Base-by-base conservation (phyloP, 2,888 invertebrate genomes). In the Rhodophaea formosa region DNA sequence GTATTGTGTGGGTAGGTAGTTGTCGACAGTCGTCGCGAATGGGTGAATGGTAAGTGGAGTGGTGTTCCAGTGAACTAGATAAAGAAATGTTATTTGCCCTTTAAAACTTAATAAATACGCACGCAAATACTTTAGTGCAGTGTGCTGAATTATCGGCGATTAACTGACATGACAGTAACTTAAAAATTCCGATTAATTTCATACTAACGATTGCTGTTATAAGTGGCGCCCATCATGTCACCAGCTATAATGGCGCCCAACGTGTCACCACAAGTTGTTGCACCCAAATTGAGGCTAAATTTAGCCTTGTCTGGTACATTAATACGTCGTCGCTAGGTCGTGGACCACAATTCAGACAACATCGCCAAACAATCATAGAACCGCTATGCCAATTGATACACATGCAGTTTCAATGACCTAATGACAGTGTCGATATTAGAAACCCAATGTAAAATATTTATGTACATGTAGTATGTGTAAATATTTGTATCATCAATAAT, bases 361-460 rank as follows among this genome's bases (percentile, higher is more conserved):
- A 64, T 68, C 51, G 69, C 59, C 65, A 54, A 47, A 67, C 60
- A 56, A 65, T 69, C 60, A 69, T 65, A 67, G 63, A 70, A 78
- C 75, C 75, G 76, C 72, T 74, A 75, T 76, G 77, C 78, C 79
- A 80, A 79, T 77, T 64, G 56, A 56, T 71, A 60, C 62, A 71
- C 70, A 76, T 72, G 75, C 77, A 75, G 71, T 75, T 72, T 64
- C 69, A 70, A 69, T 62, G 64, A 69, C 67, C 58, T 56, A 57
- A 42, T 39, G 12, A 39, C 39, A 39, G 43, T 45, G 32, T 16
- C 10, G 1, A 14, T 45, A 45, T 32, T 32, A 35, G 16, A 16
- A 45, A 16, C 15, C 45, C 17, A 55, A 17, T 45, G 15, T 44
- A 35, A 10, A 7, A 45, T 17, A 45, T 1, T 23, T 23, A 23